phyloP scores from a whole-genome alignment of 2,888 invertebrate genomes.

The Mythimna impura region DNA sequence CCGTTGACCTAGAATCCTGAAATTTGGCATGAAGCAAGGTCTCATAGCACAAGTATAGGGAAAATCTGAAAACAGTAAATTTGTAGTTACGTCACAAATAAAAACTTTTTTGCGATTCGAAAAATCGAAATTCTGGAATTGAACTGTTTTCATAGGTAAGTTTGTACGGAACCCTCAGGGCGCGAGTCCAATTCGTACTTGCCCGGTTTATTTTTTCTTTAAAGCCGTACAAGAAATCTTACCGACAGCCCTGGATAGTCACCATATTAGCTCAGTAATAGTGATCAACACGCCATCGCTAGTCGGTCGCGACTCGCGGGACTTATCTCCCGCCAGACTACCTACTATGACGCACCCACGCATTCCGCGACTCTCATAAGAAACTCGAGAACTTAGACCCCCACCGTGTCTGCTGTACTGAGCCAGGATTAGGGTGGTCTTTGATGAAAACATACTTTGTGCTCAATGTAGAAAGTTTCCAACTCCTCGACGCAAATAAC shows the following conservation, averaged over 20 bases:
- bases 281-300: slow-evolving; percentile 50
- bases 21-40: too few relatives aligned
- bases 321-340: slow-evolving; percentile 46
- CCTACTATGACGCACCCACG: slow-evolving; percentile 44
- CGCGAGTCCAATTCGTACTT: too few relatives aligned
- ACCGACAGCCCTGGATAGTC: slow-evolving; percentile 40
- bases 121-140: too few relatives aligned
- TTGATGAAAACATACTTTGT: not conserved
- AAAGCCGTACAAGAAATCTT: not conserved
- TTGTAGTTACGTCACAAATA: too few relatives aligned
- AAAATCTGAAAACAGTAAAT: too few relatives aligned
- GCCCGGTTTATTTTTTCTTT: not conserved
- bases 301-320: slow-evolving; percentile 19
- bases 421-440: not conserved
- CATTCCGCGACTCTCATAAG: not conserved
- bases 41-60: too few relatives aligned
- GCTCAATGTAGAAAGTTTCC: too few relatives aligned
- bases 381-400: not conserved
- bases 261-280: slow-evolving; percentile 46
- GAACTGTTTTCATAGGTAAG: too few relatives aligned
- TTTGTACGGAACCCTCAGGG: too few relatives aligned
- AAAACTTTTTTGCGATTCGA: too few relatives aligned
- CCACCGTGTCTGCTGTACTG: not conserved
- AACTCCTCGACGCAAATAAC: too few relatives aligned
- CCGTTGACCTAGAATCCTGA: too few relatives aligned